Conservation (phyloP, 2,113 vertebrate genomes). For the Poecile atricapillus region DNA sequence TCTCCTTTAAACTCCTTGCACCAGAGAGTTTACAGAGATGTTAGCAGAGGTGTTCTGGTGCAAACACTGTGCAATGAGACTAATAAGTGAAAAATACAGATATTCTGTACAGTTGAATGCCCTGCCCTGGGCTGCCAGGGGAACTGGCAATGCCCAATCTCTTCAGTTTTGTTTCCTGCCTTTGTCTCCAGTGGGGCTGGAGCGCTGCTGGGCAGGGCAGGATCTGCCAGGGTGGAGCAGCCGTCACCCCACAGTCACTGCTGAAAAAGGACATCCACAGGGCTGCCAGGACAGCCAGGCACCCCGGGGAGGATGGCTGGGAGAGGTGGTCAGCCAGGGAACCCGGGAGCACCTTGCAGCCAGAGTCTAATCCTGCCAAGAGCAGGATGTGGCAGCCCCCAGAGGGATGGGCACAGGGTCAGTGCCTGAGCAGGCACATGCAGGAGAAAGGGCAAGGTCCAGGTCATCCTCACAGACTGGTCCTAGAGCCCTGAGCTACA, state of each 20-base stretch:
- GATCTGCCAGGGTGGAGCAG: neutral
- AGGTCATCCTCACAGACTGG: neutral
- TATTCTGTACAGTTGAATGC: neutral
- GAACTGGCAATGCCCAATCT: neutral
- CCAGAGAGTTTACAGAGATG: neutral
- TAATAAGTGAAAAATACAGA: neutral
- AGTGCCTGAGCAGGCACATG: neutral
- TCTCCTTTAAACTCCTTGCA: neutral
- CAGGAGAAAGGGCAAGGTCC: neutral
- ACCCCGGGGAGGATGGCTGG: fast-evolving
- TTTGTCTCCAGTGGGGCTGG: fast-evolving
- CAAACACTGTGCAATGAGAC: neutral
- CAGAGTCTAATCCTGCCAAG: fast-evolving
- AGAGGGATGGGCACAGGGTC: neutral
- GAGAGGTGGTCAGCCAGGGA: fast-evolving
- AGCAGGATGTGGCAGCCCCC: neutral
- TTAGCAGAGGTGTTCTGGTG: neutral
- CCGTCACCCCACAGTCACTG: fast-evolving
- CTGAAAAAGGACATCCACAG: neutral
- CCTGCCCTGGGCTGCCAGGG: neutral
- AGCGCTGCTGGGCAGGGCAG: neutral
- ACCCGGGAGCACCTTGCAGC: neutral
- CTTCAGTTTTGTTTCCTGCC: neutral
- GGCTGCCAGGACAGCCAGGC: neutral
- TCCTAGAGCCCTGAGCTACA: neutral